Base-by-base conservation (phyloP, 1,140 invertebrate genomes). In the Atta cephalotes region DNA sequence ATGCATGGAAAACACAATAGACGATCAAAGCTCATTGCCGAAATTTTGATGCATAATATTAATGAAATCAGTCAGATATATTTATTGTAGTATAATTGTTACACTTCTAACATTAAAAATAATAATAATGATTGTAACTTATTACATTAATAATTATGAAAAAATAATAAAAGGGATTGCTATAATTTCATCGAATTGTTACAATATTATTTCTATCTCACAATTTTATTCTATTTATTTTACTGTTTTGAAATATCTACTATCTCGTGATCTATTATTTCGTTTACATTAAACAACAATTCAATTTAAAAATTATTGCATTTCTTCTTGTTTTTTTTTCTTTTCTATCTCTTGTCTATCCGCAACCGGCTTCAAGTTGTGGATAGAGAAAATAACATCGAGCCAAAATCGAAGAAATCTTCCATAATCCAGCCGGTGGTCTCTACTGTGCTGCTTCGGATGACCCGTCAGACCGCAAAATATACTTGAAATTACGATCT, bases 401-500 rank as follows among this genome's bases (percentile, higher is more conserved):
- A 84, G 80, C 35, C 25, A 45, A 84, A 84, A 84, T 84, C 70
- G 60, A 76, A 84, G 80, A 62, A 74, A 76, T 84, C 80, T 84
- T 49, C 70, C 70, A 16, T 82, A 79, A 62, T 70, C 84, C 84
- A 80, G 77, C 82, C 65, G 35, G 66, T 51, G 70, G 45, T 78
- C 74, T 51, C n/a, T 12, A 10, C 25, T 49, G 63, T 74, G 5
- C 65, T 70, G 35, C 16, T 18, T 0, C 16, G 45, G 71, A 71
- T 71, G 63, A 70, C 62, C 80, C 58, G 60, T 78, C 80, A 60
- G 77, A 65, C 56, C 82, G 74, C 80, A 63, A 79, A 90, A 74
- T 78, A 74, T 88, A 65, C 74, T 90, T 25, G 62, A 90, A 90
- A 87, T 90, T 88, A 85, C 89, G 60, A 90, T 88, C 86, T 87